phyloP scores from a whole-genome alignment of 2,888 invertebrate species.

The Dione juno region DNA sequence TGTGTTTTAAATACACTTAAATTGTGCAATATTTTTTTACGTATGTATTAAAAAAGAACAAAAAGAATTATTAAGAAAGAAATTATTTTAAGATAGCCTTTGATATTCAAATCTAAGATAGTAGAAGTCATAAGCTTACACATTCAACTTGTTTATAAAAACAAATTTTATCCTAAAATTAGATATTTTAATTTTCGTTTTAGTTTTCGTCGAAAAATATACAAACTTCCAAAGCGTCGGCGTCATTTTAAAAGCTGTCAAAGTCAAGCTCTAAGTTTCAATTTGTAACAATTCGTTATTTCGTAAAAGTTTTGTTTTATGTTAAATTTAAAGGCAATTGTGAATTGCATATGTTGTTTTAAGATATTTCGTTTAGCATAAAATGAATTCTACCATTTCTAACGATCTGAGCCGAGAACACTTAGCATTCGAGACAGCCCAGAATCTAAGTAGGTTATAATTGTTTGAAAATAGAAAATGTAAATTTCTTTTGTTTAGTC shows the following conservation, averaged over 20 bases:
- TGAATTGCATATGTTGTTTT: constrained; percentile 52
- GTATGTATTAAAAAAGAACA: too few relatives aligned
- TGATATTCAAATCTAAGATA: too few relatives aligned
- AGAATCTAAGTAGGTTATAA: constrained; percentile 77
- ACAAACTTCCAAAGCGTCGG: constrained; percentile 8
- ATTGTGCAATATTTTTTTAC: too few relatives aligned
- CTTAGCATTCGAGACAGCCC: constrained; percentile 68
- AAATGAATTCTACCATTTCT: constrained; percentile 77
- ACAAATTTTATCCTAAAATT: too few relatives aligned
- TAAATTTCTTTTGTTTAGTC: constrained; percentile 56
- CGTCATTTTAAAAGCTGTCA: constrained; percentile 16
- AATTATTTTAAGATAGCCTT: too few relatives aligned
- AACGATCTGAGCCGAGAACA: constrained; percentile 71
- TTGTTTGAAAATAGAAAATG: constrained; percentile 69
- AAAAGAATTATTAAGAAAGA: too few relatives aligned
- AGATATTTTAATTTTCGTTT: too few relatives aligned
- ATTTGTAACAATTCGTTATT: constrained; percentile 13
- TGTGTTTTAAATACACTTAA: too few relatives aligned
- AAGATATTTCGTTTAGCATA: constrained; percentile 55
- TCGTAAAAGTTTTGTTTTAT: neutral
- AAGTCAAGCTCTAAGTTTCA: constrained; percentile 27
- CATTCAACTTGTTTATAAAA: too few relatives aligned
- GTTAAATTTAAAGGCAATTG: constrained; percentile 12
- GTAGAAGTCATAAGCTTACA: too few relatives aligned
- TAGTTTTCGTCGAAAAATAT: neutral